phyloP scores from a whole-genome alignment of 2,888 invertebrate species.

The Orthosia gothica region DNA sequence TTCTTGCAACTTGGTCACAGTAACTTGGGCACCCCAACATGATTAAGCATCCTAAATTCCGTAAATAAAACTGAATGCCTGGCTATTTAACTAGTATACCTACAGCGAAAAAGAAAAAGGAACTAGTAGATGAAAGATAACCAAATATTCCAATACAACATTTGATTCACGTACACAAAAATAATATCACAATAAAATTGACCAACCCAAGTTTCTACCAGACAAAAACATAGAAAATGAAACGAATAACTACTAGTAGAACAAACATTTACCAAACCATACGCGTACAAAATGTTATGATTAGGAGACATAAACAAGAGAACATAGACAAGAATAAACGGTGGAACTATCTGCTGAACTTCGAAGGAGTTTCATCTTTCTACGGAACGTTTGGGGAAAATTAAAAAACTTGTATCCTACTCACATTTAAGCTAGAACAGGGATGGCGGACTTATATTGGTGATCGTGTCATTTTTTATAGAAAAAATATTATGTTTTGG shows the following conservation, averaged over 20 bases:
- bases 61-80: too few relatives aligned
- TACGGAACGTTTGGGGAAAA: slow-evolving; percentile 62
- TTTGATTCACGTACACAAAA: neutral
- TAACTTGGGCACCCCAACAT: too few relatives aligned
- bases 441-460: too few relatives aligned
- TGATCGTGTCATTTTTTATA: too few relatives aligned
- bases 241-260: slow-evolving; percentile 18
- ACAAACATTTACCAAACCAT: slow-evolving; percentile 38
- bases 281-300: slow-evolving; percentile 53
- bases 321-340: slow-evolving; percentile 48
- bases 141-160: neutral
- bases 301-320: slow-evolving; percentile 55
- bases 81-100: too few relatives aligned
- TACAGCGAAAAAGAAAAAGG: too few relatives aligned
- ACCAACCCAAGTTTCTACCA: slow-evolving; percentile 6
- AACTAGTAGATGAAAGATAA: too few relatives aligned
- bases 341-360: slow-evolving; percentile 57
- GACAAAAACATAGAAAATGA: slow-evolving; percentile 33
- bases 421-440: slow-evolving; percentile 65
- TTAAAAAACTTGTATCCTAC: slow-evolving; percentile 69
- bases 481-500: too few relatives aligned
- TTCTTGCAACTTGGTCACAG: too few relatives aligned
- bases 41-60: too few relatives aligned
- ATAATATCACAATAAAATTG: slow-evolving; percentile 5
- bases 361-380: slow-evolving; percentile 51